Evolutionary conservation across 1,140 invertebrate genomes (phyloP), one percentile per base, ranked within the genome.

Genomic region (Diorhabda sublineata): DNA sequence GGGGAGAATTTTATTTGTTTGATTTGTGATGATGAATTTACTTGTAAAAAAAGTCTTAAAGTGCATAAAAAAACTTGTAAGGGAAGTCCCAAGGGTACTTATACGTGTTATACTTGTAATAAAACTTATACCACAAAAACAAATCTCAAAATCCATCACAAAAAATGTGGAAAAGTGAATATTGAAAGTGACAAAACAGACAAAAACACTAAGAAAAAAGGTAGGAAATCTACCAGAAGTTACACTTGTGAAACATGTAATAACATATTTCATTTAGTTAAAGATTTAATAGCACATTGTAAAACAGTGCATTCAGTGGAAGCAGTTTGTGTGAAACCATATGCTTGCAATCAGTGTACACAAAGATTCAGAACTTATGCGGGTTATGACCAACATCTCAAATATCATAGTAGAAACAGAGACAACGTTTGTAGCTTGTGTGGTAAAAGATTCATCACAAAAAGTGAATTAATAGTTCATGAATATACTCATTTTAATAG

Each of bases 401-500:
- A 73, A 44, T 77, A 78, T 58, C 77, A 78, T 66, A 57, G 72
- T n/a, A 64, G 69, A 6, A 71, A 70, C 11, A 45, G 75, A 4
- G 64, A 7, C 4, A 81, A 80, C 69, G 82, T 84, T 58, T 73
- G 84, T n/a, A 80, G 80, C 0, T 84, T 84, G 78, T 83, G 85
- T 81, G 87, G 87, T 11, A 81, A 87, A 61, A 85, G 85, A 3
- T 87, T 88, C 75, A 86, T 85, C 56, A 84, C 84, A 7, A 84
- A 75, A 42, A 82, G 83, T 61, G 84, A 87, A 57, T 79, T 87
- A 41, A 79, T 78, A 26, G 75, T 80, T 59, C 85, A 87, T 71
- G 83, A 82, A 69, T 81, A 80, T 44, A 85, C 85, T 45, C 90
- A 91, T 66, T 87, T 87, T n/a, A 87, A 87, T 9, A 86, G 90